A percentile compares a stretch with the other conserved stretches of the same genome.
Evolutionary conservation across 1,140 invertebrate genomes (phyloP).

Genomic region (Artemia franciscana): DNA sequence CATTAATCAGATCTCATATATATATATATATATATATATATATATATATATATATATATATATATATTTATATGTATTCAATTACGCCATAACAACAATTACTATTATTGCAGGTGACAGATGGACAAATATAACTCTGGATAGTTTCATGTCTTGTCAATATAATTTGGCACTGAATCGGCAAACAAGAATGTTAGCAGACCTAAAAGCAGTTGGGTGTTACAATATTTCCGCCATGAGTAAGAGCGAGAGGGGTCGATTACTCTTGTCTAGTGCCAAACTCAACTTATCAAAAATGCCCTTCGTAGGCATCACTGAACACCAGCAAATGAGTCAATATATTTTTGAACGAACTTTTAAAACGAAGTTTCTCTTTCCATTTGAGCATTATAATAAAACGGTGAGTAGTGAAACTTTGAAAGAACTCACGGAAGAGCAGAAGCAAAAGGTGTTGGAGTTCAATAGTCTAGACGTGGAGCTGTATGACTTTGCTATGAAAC

Average conservation of each 20-base stretch:
- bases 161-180: too few relatives aligned
- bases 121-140: too few relatives aligned
- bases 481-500: slow-evolving; percentile 72
- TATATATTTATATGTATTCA: too few relatives aligned
- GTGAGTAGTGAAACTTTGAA: slow-evolving; percentile 48
- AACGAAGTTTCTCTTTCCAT: slow-evolving; percentile 60
- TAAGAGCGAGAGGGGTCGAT: slow-evolving; percentile 37
- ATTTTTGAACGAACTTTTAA: slow-evolving; percentile 95
- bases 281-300: slow-evolving; percentile 79
- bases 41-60: too few relatives aligned
- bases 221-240: slow-evolving; percentile 65
- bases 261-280: slow-evolving; percentile 82
- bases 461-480: slow-evolving; percentile 80
- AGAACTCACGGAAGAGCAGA: slow-evolving; percentile 39
- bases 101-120: too few relatives aligned
- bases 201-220: slow-evolving; percentile 78
- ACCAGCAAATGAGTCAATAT: slow-evolving; percentile 79
- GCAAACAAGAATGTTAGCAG: slow-evolving; percentile 95
- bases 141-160: too few relatives aligned
- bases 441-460: slow-evolving; percentile 37
- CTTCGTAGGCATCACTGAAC: slow-evolving; percentile 90
- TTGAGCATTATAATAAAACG: slow-evolving; percentile 72
- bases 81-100: too few relatives aligned
- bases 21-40: too few relatives aligned
- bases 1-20: too few relatives aligned